Evolutionary conservation across 2,797 vertebrate genomes (phyloP).

Genomic region (Aldrovandia affinis): DNA sequence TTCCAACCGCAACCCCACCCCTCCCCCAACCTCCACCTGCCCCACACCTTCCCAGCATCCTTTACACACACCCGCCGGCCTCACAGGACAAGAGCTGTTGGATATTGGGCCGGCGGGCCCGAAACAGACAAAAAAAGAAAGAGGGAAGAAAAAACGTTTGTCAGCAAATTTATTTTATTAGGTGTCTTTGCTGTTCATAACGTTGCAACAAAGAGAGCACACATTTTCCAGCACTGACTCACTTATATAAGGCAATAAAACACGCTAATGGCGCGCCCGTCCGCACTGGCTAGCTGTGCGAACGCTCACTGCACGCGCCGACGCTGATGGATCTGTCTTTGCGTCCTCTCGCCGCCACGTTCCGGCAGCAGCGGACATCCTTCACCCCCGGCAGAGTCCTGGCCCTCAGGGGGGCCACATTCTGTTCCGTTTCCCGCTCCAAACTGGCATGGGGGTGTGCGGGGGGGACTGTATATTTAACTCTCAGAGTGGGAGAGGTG

Average conservation of each 20-base stretch:
- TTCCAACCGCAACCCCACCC: slow-evolving; percentile 61
- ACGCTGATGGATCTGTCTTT: slow-evolving; percentile 25
- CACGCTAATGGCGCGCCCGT: slow-evolving; percentile 21
- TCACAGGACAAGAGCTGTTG: slow-evolving; percentile 9
- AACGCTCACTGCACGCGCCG: background rate
- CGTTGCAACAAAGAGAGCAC: background rate
- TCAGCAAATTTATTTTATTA: slow-evolving; percentile 10
- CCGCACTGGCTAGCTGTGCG: slow-evolving; percentile 25
- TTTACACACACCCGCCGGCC: slow-evolving; percentile 59
- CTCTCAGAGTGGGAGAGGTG: slow-evolving; percentile 2
- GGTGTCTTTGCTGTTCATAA: background rate
- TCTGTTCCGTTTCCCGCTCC: background rate
- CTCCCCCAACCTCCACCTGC: slow-evolving; percentile 44
- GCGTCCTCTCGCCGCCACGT: slow-evolving; percentile 5
- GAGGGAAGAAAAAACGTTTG: background rate
- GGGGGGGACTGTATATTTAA: background rate
- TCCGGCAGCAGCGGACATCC: background rate
- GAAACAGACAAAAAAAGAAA: no score
- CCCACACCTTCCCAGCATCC: slow-evolving; percentile 63
- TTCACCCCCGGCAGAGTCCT: slow-evolving; percentile 21
- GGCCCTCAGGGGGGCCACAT: background rate
- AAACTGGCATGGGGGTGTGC: background rate
- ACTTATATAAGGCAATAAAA: slow-evolving; percentile 31
- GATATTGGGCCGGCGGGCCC: background rate
- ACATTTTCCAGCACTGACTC: slow-evolving; percentile 11